Percentiles rank a stretch among this genome's conserved stretches.
Conservation (phyloP, 1,140 invertebrate genomes). For the Ericerus pela region DNA sequence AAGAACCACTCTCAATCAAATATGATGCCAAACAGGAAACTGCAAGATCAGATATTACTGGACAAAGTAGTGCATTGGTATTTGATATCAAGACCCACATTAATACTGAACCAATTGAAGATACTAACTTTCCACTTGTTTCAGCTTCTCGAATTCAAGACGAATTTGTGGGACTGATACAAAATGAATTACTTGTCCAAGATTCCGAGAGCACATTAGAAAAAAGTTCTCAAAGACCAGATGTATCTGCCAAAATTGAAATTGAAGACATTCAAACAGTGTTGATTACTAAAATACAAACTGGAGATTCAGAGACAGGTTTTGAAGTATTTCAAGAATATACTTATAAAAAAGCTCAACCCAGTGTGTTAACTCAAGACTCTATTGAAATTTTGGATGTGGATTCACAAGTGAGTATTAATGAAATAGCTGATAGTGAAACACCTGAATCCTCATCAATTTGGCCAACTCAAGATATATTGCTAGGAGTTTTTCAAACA, state of each 20-base stretch:
- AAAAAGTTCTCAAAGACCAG: neutral
- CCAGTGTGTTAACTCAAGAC: slow-evolving; percentile 25
- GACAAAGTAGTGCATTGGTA: neutral
- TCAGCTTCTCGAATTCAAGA: neutral
- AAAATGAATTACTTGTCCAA: neutral
- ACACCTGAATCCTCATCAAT: slow-evolving; percentile 28
- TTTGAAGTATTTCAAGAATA: neutral
- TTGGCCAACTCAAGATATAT: neutral
- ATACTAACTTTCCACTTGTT: neutral
- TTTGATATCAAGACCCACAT: neutral
- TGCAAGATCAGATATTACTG: neutral
- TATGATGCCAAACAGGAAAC: neutral
- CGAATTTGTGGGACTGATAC: neutral
- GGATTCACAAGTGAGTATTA: slow-evolving; percentile 17
- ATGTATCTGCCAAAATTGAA: neutral
- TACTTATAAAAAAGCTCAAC: slow-evolving; percentile 17
- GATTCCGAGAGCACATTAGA: neutral
- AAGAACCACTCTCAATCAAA: neutral
- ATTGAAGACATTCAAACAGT: neutral
- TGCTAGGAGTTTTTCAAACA: neutral
- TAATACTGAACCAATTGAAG: neutral
- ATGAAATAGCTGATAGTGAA: slow-evolving; percentile 23
- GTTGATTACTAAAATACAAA: neutral
- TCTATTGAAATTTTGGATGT: slow-evolving; percentile 22
- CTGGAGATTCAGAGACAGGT: neutral